phyloP scores from a whole-genome alignment of 2,888 invertebrate genomes.

The Bursaphelenchus okinawaensis region DNA sequence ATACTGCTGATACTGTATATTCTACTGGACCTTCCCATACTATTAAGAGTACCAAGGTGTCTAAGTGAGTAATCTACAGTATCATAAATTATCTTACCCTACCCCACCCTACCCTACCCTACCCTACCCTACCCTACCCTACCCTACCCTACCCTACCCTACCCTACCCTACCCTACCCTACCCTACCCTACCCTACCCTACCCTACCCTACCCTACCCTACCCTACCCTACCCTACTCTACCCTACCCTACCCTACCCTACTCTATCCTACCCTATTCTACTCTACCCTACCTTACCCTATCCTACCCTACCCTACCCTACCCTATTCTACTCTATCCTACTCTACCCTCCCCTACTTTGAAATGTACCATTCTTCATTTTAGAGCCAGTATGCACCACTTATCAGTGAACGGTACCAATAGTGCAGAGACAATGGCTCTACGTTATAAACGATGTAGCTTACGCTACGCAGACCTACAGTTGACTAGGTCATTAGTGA shows the following conservation, averaged over 20 bases:
- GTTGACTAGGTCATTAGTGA: slow-evolving; percentile 42
- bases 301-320: background rate
- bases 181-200: too few species aligned
- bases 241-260: too few species aligned
- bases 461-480: slow-evolving; percentile 50
- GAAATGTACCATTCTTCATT: too few species aligned
- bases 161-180: too few species aligned
- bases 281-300: too few species aligned
- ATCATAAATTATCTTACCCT: too few species aligned
- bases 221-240: too few species aligned
- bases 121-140: too few species aligned
- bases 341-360: background rate
- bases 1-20: slow-evolving; percentile 36
- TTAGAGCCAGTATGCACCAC: slow-evolving; percentile 28
- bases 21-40: slow-evolving; percentile 27
- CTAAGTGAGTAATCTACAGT: slow-evolving; percentile 19
- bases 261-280: too few species aligned
- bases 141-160: too few species aligned
- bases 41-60: slow-evolving; percentile 25
- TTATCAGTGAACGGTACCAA: slow-evolving; percentile 11
- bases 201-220: too few species aligned
- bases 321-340: background rate
- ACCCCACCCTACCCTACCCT: too few species aligned
- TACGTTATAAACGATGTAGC: slow-evolving; percentile 15
- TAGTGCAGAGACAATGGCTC: background rate